These are phyloP conservation scores for Spheniscus humboldti DNA, from an alignment of 2,797 vertebrate genomes.

Conservation along the genomic window DNA sequence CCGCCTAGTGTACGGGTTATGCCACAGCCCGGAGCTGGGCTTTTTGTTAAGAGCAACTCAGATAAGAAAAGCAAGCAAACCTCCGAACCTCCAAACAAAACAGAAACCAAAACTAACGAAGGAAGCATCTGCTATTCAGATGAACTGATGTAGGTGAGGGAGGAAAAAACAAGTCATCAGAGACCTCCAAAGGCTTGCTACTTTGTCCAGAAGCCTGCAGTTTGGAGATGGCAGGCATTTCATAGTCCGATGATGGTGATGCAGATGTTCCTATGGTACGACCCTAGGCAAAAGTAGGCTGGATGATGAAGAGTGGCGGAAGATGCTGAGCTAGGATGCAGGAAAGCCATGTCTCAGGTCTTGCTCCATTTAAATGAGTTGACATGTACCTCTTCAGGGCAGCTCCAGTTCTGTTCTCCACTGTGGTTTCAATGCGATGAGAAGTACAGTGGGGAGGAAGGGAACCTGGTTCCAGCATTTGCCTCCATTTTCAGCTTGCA, in stretches of 20 bases:
- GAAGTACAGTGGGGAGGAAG: not conserved
- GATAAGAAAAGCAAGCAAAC: not conserved
- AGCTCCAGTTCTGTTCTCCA: not conserved
- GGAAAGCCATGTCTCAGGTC: not conserved
- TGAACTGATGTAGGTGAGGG: not conserved
- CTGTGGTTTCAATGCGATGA: not conserved
- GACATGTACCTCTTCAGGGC: not conserved
- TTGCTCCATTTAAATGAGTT: not conserved
- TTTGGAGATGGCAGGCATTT: not conserved
- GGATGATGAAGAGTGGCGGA: not conserved
- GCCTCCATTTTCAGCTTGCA: accelerated
- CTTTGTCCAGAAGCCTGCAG: not conserved
- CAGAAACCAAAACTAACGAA: slow-evolving; percentile 51
- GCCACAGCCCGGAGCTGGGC: not conserved
- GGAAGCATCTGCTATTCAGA: slow-evolving; percentile 39
- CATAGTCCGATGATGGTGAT: not conserved
- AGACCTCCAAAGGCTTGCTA: not conserved
- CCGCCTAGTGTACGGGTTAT: not conserved
- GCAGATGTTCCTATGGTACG: not conserved
- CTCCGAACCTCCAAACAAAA: not conserved
- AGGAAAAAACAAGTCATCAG: slow-evolving; percentile 23
- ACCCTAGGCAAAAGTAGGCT: not conserved
- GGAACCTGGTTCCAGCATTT: not conserved
- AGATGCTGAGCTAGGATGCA: not conserved
- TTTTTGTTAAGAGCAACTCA: slow-evolving; percentile 6